Base-by-base conservation (phyloP, 2,888 invertebrate species). In the Pasiphila rectangulata region DNA sequence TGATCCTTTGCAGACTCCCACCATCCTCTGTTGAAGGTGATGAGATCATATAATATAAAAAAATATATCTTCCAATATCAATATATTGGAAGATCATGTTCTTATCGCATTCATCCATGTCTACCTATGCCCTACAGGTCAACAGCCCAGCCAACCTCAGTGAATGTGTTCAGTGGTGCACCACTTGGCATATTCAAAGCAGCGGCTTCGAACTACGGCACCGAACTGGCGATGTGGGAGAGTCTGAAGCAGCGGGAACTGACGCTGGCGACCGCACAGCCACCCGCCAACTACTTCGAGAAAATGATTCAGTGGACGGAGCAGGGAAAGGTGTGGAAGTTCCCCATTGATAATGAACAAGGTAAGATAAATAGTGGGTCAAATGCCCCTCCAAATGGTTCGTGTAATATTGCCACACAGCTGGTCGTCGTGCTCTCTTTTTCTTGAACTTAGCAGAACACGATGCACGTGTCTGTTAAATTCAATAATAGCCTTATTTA, bases 271-370 rank as follows among this genome's bases (percentile, higher is more conserved):
- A 86, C 92, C 0, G 90, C 92, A 0, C 94, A 94, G 73, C 93
- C 95, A 0, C 96, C 98, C 0, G 75, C 90, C 4, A 99, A 98
- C 85, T 94, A 94, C 68, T 98, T 96, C 77, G 95, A 99, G 78
- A 96, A 99, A 83, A 94, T 98, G 93, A 94, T 96, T 34, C 74
- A 92, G 39, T 98, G 98, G 98, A 99, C 99, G 0, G 93, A 97
- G 43, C 93, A 97, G 75, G 97, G 97, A 27, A 98, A 97, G 83
- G 79, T 98, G 7, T 99, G 99, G 99, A 93, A 94, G 57, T 99
- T 98, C 75, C 99, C 99, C 1, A 97, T 99, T 53, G 91, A 99
- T 78, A 99, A 99, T 88, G 99, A 99, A 83, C 95, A 96, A 90
- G 98, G 96, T 94, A 79, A 15, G 10, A 13, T 21, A 21, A 21